Percentiles rank a stretch among this genome's conserved stretches.
These are phyloP conservation scores for Gisinianus flammeolus DNA, from an alignment of 2,888 invertebrate genomes.

Conservation along the genomic window DNA sequence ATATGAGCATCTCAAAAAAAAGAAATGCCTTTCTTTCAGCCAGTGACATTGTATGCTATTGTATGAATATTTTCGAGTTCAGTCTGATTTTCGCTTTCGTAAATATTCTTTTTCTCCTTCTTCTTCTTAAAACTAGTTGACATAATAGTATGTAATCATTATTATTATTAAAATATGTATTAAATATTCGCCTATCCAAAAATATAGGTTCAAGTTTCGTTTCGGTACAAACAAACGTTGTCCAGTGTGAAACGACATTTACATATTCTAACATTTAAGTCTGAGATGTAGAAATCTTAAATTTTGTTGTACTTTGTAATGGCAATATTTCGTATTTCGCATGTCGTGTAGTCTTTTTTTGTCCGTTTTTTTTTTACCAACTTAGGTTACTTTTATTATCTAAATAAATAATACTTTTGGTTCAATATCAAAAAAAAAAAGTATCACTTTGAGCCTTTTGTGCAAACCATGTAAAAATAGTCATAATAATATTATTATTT, in stretches of 20 bases:
- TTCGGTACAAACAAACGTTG: neutral
- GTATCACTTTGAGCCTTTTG: neutral
- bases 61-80: neutral
- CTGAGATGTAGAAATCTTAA: neutral
- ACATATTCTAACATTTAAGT: constrained; percentile 2
- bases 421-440: neutral
- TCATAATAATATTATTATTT: neutral
- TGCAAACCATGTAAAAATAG: neutral
- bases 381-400: too few relatives aligned
- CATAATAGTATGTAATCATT: too few relatives aligned
- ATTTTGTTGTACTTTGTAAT: too few relatives aligned
- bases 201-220: neutral
- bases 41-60: constrained; percentile 4
- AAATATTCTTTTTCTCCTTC: neutral
- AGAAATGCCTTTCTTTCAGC: neutral
- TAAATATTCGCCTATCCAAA: neutral
- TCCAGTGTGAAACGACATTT: neutral
- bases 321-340: neutral
- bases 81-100: neutral
- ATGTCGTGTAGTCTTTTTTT: neutral
- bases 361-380: too few relatives aligned
- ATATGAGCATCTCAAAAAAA: neutral
- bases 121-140: too few relatives aligned
- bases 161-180: too few relatives aligned
- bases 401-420: too few relatives aligned